Evolutionary conservation across 2,797 vertebrate species (phyloP), one percentile per base, ranked within the genome.

Genomic region (Coluber constrictor): DNA sequence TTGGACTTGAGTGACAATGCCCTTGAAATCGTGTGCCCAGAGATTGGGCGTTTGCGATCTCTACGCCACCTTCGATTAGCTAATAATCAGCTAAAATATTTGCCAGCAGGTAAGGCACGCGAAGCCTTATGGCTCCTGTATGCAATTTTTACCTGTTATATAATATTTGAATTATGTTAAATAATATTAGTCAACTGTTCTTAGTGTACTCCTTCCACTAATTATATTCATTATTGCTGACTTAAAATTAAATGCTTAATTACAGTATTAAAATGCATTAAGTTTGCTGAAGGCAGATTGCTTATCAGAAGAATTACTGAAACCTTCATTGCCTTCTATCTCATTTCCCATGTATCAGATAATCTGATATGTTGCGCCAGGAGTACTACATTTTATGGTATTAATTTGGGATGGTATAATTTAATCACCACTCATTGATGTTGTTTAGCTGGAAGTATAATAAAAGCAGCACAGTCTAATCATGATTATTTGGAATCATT

Each of bases 1-100:
- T 94, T 99, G 97, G 99, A 99, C 96, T 97, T 99, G 93, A 99
- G 99, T 97, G 98, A 99, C 95, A 99, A 99, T 92, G 98, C 98
- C 93, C 98, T 99, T 90, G 98, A 99, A 97, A 96, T 99, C 2
- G 98, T 99, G 92, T 99, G 99, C 96, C 99, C 99, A 0, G 98
- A 99, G 97, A 98, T 99, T n/a, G 99, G 99, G 91, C 98, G 98
- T n/a, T 97, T 99, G 96, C 98, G 98, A 96, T 99, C 98, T 20
- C 95, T 99, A 83, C 98, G 98, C 60, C 99, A 99, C 94, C 98
- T 99, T 63, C 98, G 98, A 89, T 96, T 99, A 95, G 98, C 99
- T 57, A 99, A 99, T 95, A 99, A 99, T 97, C 98, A 98, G 86
- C 98, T 99, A 89, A 98, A 98, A 93, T 98, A 97, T 90, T 98